Conservation (phyloP, 2,888 invertebrate genomes). For the Incurvaria masculella region DNA sequence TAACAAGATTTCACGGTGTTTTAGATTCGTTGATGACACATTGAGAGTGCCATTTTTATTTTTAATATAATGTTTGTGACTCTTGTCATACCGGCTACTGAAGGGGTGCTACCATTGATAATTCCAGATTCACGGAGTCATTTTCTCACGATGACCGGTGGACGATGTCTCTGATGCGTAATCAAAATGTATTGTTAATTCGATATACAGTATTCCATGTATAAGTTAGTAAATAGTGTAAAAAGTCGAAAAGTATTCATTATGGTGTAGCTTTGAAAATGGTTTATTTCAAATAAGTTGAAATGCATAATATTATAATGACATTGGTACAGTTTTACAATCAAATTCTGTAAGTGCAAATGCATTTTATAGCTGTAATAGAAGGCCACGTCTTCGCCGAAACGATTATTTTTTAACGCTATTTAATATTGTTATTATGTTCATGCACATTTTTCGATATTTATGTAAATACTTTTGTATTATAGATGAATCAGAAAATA, state of each 20-base stretch:
- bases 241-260: slow-evolving; percentile 37
- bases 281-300: slow-evolving; percentile 49
- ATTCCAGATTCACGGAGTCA: slow-evolving; percentile 53
- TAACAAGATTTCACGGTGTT: slow-evolving; percentile 56
- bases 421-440: slow-evolving; percentile 57
- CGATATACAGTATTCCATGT: slow-evolving; percentile 50
- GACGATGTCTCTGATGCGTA: slow-evolving; percentile 51
- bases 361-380: slow-evolving; percentile 51
- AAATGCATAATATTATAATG: slow-evolving; percentile 54
- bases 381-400: slow-evolving; percentile 41
- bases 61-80: slow-evolving; percentile 54
- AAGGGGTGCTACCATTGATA: slow-evolving; percentile 60
- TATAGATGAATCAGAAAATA: slow-evolving; percentile 57
- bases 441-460: slow-evolving; percentile 60
- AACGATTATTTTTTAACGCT: slow-evolving; percentile 53
- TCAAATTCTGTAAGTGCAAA: slow-evolving; percentile 27
- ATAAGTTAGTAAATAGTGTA: slow-evolving; percentile 55
- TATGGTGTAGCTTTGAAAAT: slow-evolving; percentile 46
- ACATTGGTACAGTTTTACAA: slow-evolving; percentile 26
- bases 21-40: slow-evolving; percentile 45
- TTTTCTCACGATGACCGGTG: slow-evolving; percentile 56
- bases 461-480: slow-evolving; percentile 60
- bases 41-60: slow-evolving; percentile 54
- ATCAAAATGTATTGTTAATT: slow-evolving; percentile 40
- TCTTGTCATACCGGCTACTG: slow-evolving; percentile 59